These are phyloP conservation scores for Eumaeus atala DNA, from an alignment of 1,140 invertebrate genomes.

Conservation along the genomic window DNA sequence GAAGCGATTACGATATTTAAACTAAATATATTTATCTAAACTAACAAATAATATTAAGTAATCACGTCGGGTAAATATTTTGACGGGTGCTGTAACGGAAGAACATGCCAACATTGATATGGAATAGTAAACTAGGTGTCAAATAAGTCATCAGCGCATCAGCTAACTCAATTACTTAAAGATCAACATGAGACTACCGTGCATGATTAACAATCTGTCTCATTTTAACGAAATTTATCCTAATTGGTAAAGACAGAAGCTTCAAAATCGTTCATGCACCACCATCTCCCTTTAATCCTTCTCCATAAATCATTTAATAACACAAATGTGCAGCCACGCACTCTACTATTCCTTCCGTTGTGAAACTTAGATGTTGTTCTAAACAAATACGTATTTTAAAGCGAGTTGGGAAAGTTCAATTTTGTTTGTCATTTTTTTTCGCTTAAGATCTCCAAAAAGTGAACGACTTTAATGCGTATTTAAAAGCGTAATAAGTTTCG, in stretches of 20 bases:
- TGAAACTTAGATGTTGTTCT: conserved; percentile 33
- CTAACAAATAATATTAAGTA: conserved; percentile 2
- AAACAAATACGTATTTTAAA: conserved; percentile 32
- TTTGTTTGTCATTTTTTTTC: conserved; percentile 8
- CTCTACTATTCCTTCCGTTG: conserved; percentile 67
- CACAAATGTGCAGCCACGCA: conserved; percentile 70
- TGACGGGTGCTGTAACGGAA: conserved; percentile 34
- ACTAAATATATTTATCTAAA: no score
- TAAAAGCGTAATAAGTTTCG: conserved; percentile 39
- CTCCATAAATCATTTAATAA: conserved; percentile 73
- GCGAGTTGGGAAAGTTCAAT: conserved; percentile 19
- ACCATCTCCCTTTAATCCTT: conserved; percentile 45
- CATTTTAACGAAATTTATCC: conserved; percentile 33
- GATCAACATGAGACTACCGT: conserved; percentile 68
- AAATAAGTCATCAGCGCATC: conserved; percentile 70
- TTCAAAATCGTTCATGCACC: conserved; percentile 35
- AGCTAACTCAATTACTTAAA: conserved; percentile 70
- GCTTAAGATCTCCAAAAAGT: background rate
- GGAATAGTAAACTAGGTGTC: conserved; percentile 56
- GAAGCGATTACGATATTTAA: no score
- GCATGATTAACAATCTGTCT: conserved; percentile 47
- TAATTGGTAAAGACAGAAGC: conserved; percentile 30
- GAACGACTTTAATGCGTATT: conserved; percentile 12
- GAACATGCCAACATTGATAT: conserved; percentile 34
- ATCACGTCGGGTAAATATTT: conserved; percentile 30